Base-by-base conservation (phyloP, 2,113 vertebrate genomes). In the Coracopsis vasa region DNA sequence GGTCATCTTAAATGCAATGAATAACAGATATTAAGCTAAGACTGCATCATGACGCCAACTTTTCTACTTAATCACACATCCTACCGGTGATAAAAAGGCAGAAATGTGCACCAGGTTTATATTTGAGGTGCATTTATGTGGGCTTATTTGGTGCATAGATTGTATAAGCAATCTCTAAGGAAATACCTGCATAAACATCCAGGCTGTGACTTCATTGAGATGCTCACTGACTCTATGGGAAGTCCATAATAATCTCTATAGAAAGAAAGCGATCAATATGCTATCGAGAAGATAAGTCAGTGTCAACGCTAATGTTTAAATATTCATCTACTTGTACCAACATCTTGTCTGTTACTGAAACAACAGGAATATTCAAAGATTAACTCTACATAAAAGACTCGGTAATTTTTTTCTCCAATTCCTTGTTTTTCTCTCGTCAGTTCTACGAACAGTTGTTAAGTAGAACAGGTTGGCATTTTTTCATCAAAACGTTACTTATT, bases 401-500 rank as follows among this genome's bases (percentile, higher is more conserved):
- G 44, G 92, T 92, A 94, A 91, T 90, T 95, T 93, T 93, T 96
- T 90, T 94, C 92, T 95, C 92, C 83, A 79, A 91, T 97, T 95
- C 95, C 95, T 96, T 94, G 95, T 93, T 96, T 97, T 96, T 89
- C 83, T 92, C 91, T 95, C 91, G 88, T 96, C 95, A 94, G 95
- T 89, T 93, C 94, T 72, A 95, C 77, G 94, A 97, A 96, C 96
- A 97, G 95, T 95, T 95, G 95, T 96, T 96, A 93, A 97, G 94
- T 96, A 95, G 96, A 97, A 96, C 94, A 95, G 95, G 94, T 96
- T 94, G 94, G 96, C 96, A 96, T 97, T 97, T 97, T 96, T 97
- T 96, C 96, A 96, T 96, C 94, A 97, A 97, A 96, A 95, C 70
- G 94, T 97, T 97, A 96, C 94, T 97, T 97, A 96, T 97, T 96